phyloP scores from a whole-genome alignment of 2,797 vertebrate species.

The Scomberomorus guttatus region DNA sequence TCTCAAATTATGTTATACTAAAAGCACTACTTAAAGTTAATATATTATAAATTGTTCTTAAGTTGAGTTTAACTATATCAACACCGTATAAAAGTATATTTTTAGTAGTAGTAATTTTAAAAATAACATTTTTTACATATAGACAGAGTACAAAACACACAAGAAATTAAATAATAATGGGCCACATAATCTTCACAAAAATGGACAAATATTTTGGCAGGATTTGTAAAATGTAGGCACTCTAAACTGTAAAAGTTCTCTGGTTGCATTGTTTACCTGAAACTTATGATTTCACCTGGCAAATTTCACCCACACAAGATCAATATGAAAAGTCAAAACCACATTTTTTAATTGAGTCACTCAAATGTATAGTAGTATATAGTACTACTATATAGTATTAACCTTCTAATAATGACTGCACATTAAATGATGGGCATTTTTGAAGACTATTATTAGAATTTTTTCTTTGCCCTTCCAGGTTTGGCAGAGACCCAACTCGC shows the following conservation, averaged over 20 bases:
- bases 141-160: too few relatives aligned
- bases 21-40: too few relatives aligned
- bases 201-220: neutral
- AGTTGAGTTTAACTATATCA: too few relatives aligned
- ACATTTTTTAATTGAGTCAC: neutral
- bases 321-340: neutral
- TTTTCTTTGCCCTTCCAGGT: slow-evolving; percentile 72
- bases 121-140: too few relatives aligned
- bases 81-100: too few relatives aligned
- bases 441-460: neutral
- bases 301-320: neutral
- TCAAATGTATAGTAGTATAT: neutral
- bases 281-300: neutral
- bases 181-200: neutral
- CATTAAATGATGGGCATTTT: neutral
- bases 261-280: neutral
- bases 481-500: slow-evolving; percentile 86
- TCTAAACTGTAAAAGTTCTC: neutral
- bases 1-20: too few relatives aligned
- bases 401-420: neutral
- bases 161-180: too few relatives aligned
- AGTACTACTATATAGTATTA: neutral
- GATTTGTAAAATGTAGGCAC: neutral
- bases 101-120: too few relatives aligned
- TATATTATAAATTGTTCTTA: too few relatives aligned